Conservation (phyloP, 2,797 vertebrate genomes). For the Martes flavigula region DNA sequence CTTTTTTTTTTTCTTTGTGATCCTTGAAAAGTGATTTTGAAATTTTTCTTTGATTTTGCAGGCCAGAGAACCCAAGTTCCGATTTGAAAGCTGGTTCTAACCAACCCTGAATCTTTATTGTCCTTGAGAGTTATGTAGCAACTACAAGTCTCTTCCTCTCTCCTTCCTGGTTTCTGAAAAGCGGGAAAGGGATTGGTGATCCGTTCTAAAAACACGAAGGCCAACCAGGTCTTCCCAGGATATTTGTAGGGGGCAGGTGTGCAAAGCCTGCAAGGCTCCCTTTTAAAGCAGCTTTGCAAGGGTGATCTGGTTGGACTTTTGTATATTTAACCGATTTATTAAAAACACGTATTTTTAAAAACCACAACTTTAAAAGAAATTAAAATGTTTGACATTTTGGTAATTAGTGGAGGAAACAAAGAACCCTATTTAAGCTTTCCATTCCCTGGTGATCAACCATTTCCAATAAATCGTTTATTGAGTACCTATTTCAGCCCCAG, state of each 20-base stretch:
- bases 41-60: not conserved
- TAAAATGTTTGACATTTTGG: not conserved
- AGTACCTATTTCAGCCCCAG: not conserved
- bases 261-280: not conserved
- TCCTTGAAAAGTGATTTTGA: not conserved
- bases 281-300: not conserved
- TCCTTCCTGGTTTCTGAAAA: not conserved
- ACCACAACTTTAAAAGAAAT: not conserved
- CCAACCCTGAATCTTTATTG: not conserved
- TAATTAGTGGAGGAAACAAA: not conserved
- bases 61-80: not conserved
- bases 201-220: not conserved
- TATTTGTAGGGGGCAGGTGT: not conserved
- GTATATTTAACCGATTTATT: not conserved
- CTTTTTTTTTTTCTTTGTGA: not conserved
- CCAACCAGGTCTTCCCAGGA: not conserved
- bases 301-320: not conserved
- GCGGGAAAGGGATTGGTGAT: not conserved
- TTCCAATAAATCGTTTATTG: not conserved
- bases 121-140: not conserved
- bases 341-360: not conserved
- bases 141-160: not conserved
- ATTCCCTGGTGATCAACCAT: not conserved
- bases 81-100: not conserved
- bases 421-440: not conserved